Evolutionary conservation across 2,797 vertebrate species (phyloP).

Genomic region (Dicrostonyx torquatus): DNA sequence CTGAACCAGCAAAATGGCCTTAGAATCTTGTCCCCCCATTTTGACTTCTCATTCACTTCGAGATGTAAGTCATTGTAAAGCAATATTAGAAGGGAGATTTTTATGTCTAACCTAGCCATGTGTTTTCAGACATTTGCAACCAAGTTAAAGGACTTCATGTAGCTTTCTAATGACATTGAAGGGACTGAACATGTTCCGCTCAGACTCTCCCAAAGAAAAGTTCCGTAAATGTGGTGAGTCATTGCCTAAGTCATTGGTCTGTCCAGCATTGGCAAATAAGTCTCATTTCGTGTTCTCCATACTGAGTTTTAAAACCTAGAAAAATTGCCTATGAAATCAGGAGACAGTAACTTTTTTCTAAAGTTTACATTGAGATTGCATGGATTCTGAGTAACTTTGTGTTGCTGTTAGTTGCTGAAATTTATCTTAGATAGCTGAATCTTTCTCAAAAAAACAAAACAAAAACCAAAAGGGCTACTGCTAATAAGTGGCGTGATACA

Average conservation of each 20-base stretch:
- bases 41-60: constrained; percentile 45
- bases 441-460: background rate
- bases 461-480: constrained; percentile 40
- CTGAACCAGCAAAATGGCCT: constrained; percentile 34
- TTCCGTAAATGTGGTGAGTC: background rate
- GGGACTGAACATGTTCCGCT: constrained; percentile 41
- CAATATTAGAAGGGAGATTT: constrained; percentile 35
- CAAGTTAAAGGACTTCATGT: background rate
- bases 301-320: constrained; percentile 53
- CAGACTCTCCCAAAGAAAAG: background rate
- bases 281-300: constrained; percentile 64
- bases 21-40: constrained; percentile 8
- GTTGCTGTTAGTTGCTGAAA: constrained; percentile 46
- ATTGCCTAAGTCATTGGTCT: constrained; percentile 11
- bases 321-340: constrained; percentile 76
- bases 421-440: constrained; percentile 41
- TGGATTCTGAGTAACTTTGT: background rate
- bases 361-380: constrained; percentile 58
- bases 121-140: constrained; percentile 29
- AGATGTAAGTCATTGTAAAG: background rate
- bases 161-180: background rate
- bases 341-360: constrained; percentile 57
- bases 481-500: background rate
- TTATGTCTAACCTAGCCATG: constrained; percentile 5
- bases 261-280: background rate